These are phyloP conservation scores for Gambelia wislizenii DNA, from an alignment of 2,797 vertebrate species.

Conservation along the genomic window DNA sequence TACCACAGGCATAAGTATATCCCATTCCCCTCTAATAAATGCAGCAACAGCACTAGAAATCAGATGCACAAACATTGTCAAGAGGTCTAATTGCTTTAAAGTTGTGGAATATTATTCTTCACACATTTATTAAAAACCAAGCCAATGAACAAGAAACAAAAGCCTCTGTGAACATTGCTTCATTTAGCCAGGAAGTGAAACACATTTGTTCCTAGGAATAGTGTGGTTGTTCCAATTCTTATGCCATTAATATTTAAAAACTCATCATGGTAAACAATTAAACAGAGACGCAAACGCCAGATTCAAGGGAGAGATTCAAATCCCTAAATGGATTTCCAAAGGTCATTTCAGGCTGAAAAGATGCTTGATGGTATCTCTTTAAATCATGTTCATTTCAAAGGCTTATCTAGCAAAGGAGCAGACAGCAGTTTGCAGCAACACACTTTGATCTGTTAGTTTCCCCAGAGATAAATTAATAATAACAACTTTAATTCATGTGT, in stretches of 20 bases:
- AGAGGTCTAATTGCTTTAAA: constrained; percentile 71
- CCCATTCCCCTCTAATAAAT: constrained; percentile 22
- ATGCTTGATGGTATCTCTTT: constrained; percentile 63
- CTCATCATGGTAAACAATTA: constrained; percentile 75
- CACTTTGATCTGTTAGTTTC: constrained; percentile 64
- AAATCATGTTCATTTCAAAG: constrained; percentile 70
- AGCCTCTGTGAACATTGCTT: constrained; percentile 64
- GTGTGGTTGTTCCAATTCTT: constrained; percentile 65
- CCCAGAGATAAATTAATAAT: constrained; percentile 74
- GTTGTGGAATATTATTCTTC: constrained; percentile 67
- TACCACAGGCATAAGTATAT: constrained; percentile 5
- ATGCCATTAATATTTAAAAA: constrained; percentile 74
- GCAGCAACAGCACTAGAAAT: constrained; percentile 41
- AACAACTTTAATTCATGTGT: constrained; percentile 75
- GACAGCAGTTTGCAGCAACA: constrained; percentile 48
- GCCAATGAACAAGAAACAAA: constrained; percentile 47
- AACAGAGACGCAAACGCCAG: constrained; percentile 65
- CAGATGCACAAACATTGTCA: constrained; percentile 60
- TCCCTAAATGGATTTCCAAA: constrained; percentile 76
- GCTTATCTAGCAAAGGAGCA: constrained; percentile 62
- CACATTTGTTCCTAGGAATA: constrained; percentile 64
- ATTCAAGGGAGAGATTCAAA: constrained; percentile 66
- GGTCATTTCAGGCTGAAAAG: constrained; percentile 67
- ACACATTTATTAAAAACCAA: constrained; percentile 63
- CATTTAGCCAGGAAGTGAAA: constrained; percentile 67